Base-by-base conservation (phyloP, 2,888 invertebrate species). In the Limnephilus lunatus region DNA sequence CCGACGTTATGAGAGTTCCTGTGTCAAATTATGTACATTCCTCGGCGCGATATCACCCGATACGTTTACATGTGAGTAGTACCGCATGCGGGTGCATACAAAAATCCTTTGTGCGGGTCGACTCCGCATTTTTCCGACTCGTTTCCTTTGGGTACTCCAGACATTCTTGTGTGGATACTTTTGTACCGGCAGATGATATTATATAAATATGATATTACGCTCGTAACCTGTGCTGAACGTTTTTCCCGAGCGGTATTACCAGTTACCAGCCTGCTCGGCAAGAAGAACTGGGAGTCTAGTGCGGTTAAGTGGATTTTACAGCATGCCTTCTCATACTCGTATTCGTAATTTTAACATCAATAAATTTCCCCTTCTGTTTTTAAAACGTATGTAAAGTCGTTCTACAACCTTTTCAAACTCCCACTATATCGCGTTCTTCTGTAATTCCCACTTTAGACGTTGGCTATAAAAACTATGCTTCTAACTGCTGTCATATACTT, bases 121-220 rank as follows among this genome's bases (percentile, higher is more conserved):
- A 85, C 90, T 89, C 44, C 91, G 81, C 82, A 85, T 90, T 81
- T 91, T 91, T 91, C 87, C 80, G 31, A 80, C 81, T 86, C 68
- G 86, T 91, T 91, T 91, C 90, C 48, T 85, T 90, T 90, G 44
- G 53, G 82, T 30, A 90, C 44, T 82, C n/a, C 44, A 81, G 31
- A n/a, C 81, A 82, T 86, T 86, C 85, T 48, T 48, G 44, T 44
- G 86, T 44, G 86, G 48, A 44, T 86, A 86, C 44, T 86, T 48
- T 86, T 86, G 86, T 86, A 44, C 44, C 39, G 86, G 30, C 39
- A 30, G 86, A 86, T 86, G 86, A 86, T 68, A 68, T 68, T 86
- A 86, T 86, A 86, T 48, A 86, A 86, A 86, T 86, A 86, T 86
- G 86, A 86, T 44, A 86, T 86, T 86, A 30, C 86, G 86, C 86